Evolutionary conservation across 2,113 vertebrate species (phyloP), one percentile per base, ranked within the genome.

Genomic region (Oriolus oriolus): DNA sequence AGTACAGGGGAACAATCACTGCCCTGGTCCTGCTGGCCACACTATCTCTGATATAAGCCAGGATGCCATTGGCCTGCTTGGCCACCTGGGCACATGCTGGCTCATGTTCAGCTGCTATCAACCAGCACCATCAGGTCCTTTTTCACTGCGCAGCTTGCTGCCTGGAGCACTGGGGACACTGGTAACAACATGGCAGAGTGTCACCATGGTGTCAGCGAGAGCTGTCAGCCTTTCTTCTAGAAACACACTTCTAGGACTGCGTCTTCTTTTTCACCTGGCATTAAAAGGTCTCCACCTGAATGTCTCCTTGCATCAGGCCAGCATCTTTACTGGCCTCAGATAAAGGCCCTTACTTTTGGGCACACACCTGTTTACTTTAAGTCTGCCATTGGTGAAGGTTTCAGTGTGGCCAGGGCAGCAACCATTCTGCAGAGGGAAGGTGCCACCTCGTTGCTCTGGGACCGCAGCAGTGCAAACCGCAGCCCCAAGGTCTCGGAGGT

Each of bases 391-490:
- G 15, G 17, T 13, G 13, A 35, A 50, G 33, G 28, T 45, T 59
- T 50, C 28, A 54, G 44, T 0, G 0, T 1, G 12, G 15, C 20
- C 24, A 57, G 21, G n/a, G 52, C 57, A 82, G 53, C 45, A 77
- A 10, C 13, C 3, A 11, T 54, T 28, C 17, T 16, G 15, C 31
- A 76, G 66, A 68, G 14, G 39, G 23, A 80, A 50, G 10, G 49
- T n/a, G 16, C 13, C 56, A 28, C 22, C 28, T 71, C 4, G 0
- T 27, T 39, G 11, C 31, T 49, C 21, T 49, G 45, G 33, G n/a
- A 47, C n/a, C 6, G 4, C 41, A 42, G 16, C 41, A 60, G 30
- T 42, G 63, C 44, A 59, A 16, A 37, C 20, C 27, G 33, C 49
- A 79, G 56, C 20, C 21, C 31, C 39, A 17, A n/a, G 50, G 26